Conservation (phyloP, 2,888 invertebrate species). For the Morpho helenor region DNA sequence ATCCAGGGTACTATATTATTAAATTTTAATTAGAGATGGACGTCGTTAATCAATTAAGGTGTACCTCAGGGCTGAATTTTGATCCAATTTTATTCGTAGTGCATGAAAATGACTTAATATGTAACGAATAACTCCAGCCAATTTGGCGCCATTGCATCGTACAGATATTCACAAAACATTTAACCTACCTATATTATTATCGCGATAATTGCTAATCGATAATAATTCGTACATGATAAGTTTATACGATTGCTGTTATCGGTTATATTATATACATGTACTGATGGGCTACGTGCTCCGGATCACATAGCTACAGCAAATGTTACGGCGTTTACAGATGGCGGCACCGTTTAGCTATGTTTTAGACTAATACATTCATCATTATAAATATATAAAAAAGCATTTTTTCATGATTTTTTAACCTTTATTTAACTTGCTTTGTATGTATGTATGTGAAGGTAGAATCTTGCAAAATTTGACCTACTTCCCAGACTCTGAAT, state of each 20-base stretch:
- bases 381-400: not conserved
- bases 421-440: not conserved
- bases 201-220: conserved; percentile 18
- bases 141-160: too few species aligned
- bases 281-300: conserved; percentile 27
- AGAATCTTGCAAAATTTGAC: too few species aligned
- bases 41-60: too few species aligned
- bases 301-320: conserved; percentile 23
- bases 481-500: too few species aligned
- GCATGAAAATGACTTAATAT: too few species aligned
- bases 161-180: conserved; percentile 4
- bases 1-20: too few species aligned
- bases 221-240: conserved; percentile 17
- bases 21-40: too few species aligned
- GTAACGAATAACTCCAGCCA: too few species aligned
- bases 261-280: conserved; percentile 18
- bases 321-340: conserved; percentile 1
- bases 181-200: conserved; percentile 18
- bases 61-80: too few species aligned
- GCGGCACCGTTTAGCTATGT: not conserved
- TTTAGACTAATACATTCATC: not conserved
- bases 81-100: too few species aligned
- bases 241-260: conserved; percentile 26
- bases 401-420: not conserved
- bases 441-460: not conserved